These are phyloP conservation scores for Hypena proboscidalis DNA, from an alignment of 2,888 invertebrate genomes.

Conservation along the genomic window DNA sequence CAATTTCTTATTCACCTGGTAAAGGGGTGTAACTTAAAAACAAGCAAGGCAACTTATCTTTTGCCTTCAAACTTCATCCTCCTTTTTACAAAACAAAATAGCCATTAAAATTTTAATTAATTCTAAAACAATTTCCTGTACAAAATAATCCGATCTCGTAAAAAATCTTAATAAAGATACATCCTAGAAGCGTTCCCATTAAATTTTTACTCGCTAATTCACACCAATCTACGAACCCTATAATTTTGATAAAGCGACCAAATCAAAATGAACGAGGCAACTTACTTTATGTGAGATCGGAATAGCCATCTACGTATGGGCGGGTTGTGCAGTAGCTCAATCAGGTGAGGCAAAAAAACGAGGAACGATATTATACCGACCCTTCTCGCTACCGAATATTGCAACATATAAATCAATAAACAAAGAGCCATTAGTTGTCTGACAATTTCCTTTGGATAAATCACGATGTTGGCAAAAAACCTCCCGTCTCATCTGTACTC, in stretches of 20 bases:
- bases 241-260: conserved; percentile 61
- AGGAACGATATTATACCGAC: conserved; percentile 64
- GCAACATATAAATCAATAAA: conserved; percentile 82
- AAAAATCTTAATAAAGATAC: conserved; percentile 63
- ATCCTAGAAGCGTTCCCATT: conserved; percentile 66
- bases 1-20: too few species aligned
- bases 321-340: conserved; percentile 70
- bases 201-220: conserved; percentile 68
- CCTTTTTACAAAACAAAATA: conserved; percentile 24
- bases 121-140: conserved; percentile 51
- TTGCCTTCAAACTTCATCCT: conserved; percentile 15
- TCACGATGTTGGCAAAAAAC: conserved; percentile 73
- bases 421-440: conserved; percentile 83
- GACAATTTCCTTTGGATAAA: conserved; percentile 83
- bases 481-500: conserved; percentile 56
- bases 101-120: conserved; percentile 43
- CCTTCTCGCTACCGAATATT: conserved; percentile 81
- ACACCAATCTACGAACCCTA: conserved; percentile 65
- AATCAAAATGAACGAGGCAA: conserved; percentile 52
- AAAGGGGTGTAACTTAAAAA: too few species aligned
- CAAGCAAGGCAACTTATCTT: not conserved
- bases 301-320: conserved; percentile 46
- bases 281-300: conserved; percentile 24
- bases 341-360: conserved; percentile 62
- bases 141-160: conserved; percentile 34